Base-by-base conservation (phyloP, 1,140 invertebrate genomes). In the Drosophila equinoxialis region DNA sequence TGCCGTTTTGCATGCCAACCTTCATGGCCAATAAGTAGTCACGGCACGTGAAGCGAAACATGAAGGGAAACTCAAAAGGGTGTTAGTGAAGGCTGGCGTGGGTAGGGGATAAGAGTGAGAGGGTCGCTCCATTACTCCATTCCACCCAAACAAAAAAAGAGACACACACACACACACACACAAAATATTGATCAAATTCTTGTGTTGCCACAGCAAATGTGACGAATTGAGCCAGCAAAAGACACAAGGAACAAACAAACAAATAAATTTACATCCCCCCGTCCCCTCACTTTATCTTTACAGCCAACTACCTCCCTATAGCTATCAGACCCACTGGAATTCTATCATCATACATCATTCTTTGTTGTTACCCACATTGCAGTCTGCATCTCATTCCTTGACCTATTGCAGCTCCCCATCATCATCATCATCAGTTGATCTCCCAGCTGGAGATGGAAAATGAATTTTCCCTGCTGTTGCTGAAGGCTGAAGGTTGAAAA, bases 11-110 rank as follows among this genome's bases (percentile, higher is more conserved):
- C 72, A 74, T 71, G 72, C 68, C 55, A 85, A 77, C 76, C 84
- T 83, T 87, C 79, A 67, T 63, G 84, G 79, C 83, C 87, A 86
- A 86, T 86, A 86, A 86, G 79, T 84, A 86, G 79, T 87, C 82
- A 79, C 79, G 83, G 82, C 82, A 86, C 75, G 75, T 82, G 77
- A 75, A 71, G 23, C 55, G 73, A 17, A 20, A 23, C 30, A 39
- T 11, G 11, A 39, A 11, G 11, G 11, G 6, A 30, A 1, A 30
- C 30, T 30, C 41, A 61, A 60, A 65, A 69, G 65, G 55, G 41
- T 55, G 60, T 66, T 45, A 54, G 35, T 65, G 61, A 61, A 67
- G 68, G 61, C 30, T 51, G 48, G 14, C 6, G 4, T 10, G 33
- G 26, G 48, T 20, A 23, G 20, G 20, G 42, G 14, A 39, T 6